These are phyloP conservation scores for Hylomyscus alleni DNA, from an alignment of 2,797 vertebrate species.

Conservation along the genomic window DNA sequence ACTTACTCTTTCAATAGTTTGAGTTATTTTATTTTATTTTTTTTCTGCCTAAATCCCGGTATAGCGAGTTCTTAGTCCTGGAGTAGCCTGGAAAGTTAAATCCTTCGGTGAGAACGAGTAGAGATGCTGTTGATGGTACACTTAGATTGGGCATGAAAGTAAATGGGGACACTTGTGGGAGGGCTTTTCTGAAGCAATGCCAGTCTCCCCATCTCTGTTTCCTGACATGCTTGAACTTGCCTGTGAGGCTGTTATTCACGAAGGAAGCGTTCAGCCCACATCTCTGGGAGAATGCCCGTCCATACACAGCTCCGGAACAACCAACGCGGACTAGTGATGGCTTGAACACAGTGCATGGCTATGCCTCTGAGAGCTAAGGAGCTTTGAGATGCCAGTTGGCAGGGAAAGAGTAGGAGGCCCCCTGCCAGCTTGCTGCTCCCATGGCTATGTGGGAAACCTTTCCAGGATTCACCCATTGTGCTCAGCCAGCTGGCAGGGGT, in stretches of 20 bases:
- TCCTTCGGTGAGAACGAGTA: neutral
- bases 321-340: accelerated
- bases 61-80: neutral
- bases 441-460: conserved; percentile 52
- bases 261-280: neutral
- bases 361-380: conserved; percentile 67
- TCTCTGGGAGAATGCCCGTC: neutral
- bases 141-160: neutral
- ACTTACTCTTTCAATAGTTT: neutral
- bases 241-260: neutral
- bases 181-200: neutral
- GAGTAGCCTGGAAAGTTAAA: neutral
- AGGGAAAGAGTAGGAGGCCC: conserved; percentile 40
- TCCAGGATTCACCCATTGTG: conserved; percentile 60
- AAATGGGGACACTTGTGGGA: neutral
- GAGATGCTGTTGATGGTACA: neutral
- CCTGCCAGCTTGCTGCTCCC: conserved; percentile 75
- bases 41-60: neutral
- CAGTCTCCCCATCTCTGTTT: neutral
- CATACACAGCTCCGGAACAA: neutral
- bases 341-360: neutral
- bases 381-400: conserved; percentile 69
- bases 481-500: conserved; percentile 83
- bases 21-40: neutral
- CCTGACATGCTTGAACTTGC: conserved; percentile 20